These are phyloP conservation scores for Platycheirus albimanus DNA, from an alignment of 2,888 invertebrate genomes.

Conservation along the genomic window DNA sequence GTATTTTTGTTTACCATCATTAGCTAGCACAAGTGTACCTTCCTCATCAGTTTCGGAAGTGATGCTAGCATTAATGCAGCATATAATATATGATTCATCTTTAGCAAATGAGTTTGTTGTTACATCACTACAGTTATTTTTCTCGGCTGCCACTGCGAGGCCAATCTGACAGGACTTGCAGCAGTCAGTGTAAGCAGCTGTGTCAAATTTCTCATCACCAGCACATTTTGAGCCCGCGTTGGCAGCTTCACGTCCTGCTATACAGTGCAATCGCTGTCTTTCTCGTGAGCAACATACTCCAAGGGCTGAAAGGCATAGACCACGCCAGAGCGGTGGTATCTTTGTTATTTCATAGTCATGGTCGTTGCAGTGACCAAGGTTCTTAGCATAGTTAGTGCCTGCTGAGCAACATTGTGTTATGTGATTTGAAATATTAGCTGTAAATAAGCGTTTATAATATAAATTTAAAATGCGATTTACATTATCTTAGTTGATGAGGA, in stretches of 20 bases:
- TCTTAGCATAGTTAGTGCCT: conserved; percentile 84
- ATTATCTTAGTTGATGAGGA: too few relatives aligned
- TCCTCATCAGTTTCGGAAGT: conserved; percentile 10
- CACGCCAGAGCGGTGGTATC: conserved; percentile 85
- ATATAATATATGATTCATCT: conserved; percentile 85
- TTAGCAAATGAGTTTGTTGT: conserved; percentile 81
- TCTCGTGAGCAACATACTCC: conserved; percentile 86
- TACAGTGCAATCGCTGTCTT: conserved; percentile 81
- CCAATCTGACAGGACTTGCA: conserved; percentile 87
- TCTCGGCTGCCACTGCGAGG: conserved; percentile 84
- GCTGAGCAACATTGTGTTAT: conserved; percentile 83
- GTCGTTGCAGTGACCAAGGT: conserved; percentile 83
- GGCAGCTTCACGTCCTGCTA: conserved; percentile 79
- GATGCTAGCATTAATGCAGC: conserved; percentile 82
- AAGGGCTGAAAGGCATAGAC: conserved; percentile 85
- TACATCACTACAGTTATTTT: conserved; percentile 84
- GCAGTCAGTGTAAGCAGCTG: conserved; percentile 83
- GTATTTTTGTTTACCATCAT: conserved; percentile 49
- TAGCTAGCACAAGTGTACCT: conserved; percentile 54
- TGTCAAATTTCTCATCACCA: conserved; percentile 75
- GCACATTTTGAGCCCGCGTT: conserved; percentile 78
- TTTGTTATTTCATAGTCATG: conserved; percentile 84
- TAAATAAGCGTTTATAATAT: too few relatives aligned
- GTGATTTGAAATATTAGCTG: conserved; percentile 77
- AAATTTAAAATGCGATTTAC: too few relatives aligned